phyloP scores from a whole-genome alignment of 2,888 invertebrate genomes.

The Acanthoscelides obtectus region DNA sequence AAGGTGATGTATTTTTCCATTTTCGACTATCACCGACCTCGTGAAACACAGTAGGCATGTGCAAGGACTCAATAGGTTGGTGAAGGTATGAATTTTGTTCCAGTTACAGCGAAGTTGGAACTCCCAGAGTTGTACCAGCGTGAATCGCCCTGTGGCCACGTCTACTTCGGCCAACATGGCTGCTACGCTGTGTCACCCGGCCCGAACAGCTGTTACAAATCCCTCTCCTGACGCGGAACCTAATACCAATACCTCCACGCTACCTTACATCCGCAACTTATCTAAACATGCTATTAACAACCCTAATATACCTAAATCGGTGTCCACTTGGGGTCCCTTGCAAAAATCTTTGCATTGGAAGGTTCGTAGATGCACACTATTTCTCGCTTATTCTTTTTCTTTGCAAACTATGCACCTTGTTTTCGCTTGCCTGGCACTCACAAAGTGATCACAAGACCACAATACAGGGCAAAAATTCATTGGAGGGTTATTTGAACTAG shows the following conservation, averaged over 20 bases:
- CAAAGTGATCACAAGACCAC: background rate
- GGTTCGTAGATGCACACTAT: constrained; percentile 47
- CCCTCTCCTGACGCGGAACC: constrained; percentile 42
- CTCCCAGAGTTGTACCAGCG: constrained; percentile 49
- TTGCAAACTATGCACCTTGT: background rate
- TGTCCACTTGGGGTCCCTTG: constrained; percentile 60
- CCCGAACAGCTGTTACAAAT: constrained; percentile 34
- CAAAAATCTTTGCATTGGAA: constrained; percentile 62
- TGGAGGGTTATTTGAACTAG: too few species aligned
- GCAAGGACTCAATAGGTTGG: constrained; percentile 15
- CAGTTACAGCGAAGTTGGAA: constrained; percentile 52
- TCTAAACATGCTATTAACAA: constrained; percentile 44
- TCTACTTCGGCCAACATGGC: constrained; percentile 47
- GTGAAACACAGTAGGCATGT: constrained; percentile 7
- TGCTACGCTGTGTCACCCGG: constrained; percentile 46
- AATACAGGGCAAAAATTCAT: too few species aligned
- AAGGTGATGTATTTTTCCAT: constrained; percentile 1
- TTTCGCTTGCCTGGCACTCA: background rate
- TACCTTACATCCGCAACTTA: constrained; percentile 49
- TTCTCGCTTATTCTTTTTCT: background rate
- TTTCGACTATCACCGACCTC: background rate
- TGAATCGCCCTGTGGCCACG: constrained; percentile 46
- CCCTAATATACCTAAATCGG: constrained; percentile 56
- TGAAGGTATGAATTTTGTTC: constrained; percentile 34
- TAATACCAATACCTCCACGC: constrained; percentile 48